Evolutionary conservation across 2,113 vertebrate species (phyloP).

Genomic region (Xiphorhynchus elegans): DNA sequence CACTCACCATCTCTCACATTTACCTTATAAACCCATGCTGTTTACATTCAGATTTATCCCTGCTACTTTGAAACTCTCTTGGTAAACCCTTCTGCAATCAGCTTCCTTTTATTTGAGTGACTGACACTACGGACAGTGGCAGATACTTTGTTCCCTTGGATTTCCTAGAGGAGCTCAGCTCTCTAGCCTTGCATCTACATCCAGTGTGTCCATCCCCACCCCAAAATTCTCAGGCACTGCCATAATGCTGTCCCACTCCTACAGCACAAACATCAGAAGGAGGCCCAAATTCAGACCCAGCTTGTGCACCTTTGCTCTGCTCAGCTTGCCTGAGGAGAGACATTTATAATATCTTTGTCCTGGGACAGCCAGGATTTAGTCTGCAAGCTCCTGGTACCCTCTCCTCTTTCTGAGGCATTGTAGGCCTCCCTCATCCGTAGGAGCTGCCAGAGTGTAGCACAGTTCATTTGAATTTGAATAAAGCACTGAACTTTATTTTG

Average conservation of each 20-base stretch:
- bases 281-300: not conserved
- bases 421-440: not conserved
- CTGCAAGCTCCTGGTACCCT: not conserved
- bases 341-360: not conserved
- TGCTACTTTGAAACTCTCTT: not conserved
- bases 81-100: not conserved
- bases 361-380: not conserved
- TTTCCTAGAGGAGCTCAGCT: not conserved
- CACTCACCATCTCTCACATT: not conserved
- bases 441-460: not conserved
- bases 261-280: not conserved
- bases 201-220: not conserved
- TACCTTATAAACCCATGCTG: not conserved
- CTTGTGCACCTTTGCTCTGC: not conserved
- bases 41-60: not conserved
- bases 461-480: constrained; percentile 50
- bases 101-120: not conserved
- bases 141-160: not conserved
- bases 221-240: not conserved
- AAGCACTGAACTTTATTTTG: constrained; percentile 34
- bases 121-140: not conserved
- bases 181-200: not conserved
- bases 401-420: not conserved
- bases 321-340: not conserved
- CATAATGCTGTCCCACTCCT: not conserved